These are phyloP conservation scores for Microctenopoma steveboyesi DNA, from an alignment of 2,797 vertebrate species.

Conservation along the genomic window DNA sequence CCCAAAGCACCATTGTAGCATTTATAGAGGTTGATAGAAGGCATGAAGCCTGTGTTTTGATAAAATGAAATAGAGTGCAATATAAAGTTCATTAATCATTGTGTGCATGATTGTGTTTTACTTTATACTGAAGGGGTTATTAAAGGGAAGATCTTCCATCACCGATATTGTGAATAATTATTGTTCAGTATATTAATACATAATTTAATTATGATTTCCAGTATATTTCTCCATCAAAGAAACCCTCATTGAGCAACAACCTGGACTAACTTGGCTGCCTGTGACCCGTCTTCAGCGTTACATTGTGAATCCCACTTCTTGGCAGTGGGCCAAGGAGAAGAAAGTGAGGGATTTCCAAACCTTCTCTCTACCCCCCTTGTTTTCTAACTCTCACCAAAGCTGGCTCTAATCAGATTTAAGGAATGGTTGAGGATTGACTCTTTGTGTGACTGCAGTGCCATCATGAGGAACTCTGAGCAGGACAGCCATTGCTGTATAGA, in stretches of 20 bases:
- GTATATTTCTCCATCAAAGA: conserved; percentile 30
- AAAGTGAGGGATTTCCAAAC: conserved; percentile 37
- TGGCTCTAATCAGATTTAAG: conserved; percentile 67
- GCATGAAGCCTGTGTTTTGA: neutral
- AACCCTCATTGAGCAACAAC: conserved; percentile 28
- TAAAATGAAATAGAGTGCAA: neutral
- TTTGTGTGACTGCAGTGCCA: conserved; percentile 61
- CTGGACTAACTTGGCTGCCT: conserved; percentile 36
- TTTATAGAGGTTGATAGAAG: conserved; percentile 1
- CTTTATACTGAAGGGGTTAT: neutral
- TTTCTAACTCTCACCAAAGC: conserved; percentile 45
- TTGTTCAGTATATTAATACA: neutral
- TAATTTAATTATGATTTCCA: conserved; percentile 5
- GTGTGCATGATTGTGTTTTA: neutral
- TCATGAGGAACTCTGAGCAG: conserved; percentile 57
- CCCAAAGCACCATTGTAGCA: conserved; percentile 14
- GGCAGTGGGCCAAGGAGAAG: conserved; percentile 44
- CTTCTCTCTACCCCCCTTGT: conserved; percentile 9
- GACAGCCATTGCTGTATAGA: conserved; percentile 64
- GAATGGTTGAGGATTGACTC: conserved; percentile 39
- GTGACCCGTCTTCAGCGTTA: conserved; percentile 43
- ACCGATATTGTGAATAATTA: neutral
- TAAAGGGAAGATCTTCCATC: neutral
- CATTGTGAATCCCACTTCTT: conserved; percentile 40
- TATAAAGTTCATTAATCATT: neutral